Evolutionary conservation across 2,113 vertebrate species (phyloP).

Genomic region (Aepyceros melampus): DNA sequence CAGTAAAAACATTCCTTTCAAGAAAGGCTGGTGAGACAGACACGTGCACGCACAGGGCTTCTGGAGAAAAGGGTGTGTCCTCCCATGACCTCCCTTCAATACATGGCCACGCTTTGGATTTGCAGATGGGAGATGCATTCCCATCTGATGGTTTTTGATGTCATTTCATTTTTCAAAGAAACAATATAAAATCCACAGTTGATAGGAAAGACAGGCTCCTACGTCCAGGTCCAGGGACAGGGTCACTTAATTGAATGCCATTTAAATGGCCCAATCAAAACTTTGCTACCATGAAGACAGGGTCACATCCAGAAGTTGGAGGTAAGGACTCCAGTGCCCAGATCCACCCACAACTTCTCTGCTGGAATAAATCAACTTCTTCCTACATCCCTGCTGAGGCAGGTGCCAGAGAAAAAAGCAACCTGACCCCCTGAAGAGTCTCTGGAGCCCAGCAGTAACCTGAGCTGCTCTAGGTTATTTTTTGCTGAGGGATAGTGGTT

Average conservation of each 20-base stretch:
- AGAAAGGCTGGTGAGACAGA: background rate
- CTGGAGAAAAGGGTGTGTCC: background rate
- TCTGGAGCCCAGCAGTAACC: constrained; percentile 62
- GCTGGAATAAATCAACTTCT: background rate
- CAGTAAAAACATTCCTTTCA: background rate
- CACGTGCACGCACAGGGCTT: background rate
- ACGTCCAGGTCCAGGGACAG: background rate
- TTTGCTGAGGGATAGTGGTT: constrained; percentile 58
- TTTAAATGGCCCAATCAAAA: background rate
- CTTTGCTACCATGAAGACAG: background rate
- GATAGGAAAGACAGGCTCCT: background rate
- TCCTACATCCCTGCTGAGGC: background rate
- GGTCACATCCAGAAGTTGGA: background rate
- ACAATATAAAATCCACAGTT: background rate
- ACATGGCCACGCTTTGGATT: background rate
- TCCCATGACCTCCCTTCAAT: background rate
- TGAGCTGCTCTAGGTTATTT: constrained; percentile 69
- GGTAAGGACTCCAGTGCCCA: background rate
- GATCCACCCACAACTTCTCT: background rate
- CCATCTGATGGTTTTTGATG: background rate
- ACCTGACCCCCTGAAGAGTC: constrained; percentile 57
- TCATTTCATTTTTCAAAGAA: constrained; percentile 21
- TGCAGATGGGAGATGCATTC: background rate
- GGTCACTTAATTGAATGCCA: background rate
- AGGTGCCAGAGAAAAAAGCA: constrained; percentile 55